Conservation (phyloP, 1,140 invertebrate genomes). For the Drosophila fuyamai region DNA sequence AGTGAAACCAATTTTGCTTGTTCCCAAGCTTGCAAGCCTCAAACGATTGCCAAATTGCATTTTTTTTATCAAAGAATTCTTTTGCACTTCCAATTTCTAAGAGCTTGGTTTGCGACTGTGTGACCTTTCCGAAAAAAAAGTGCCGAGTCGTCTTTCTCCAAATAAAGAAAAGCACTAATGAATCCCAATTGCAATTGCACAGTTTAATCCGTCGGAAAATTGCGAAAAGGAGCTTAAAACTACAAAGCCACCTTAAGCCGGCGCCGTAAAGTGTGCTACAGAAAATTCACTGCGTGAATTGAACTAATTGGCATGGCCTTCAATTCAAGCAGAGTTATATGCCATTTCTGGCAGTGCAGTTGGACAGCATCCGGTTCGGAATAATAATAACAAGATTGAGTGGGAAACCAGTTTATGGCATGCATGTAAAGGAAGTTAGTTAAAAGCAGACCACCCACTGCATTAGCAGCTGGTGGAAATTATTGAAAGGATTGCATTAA, state of each 20-base stretch:
- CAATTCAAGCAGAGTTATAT: constrained; percentile 25
- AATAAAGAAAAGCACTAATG: constrained; percentile 29
- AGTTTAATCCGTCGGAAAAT: constrained; percentile 32
- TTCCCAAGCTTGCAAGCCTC: constrained; percentile 20
- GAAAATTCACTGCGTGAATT: constrained; percentile 21
- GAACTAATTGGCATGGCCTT: constrained; percentile 45
- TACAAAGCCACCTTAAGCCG: constrained; percentile 7
- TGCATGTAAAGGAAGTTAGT: constrained; percentile 5
- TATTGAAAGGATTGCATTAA: constrained; percentile 48
- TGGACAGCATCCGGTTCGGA: constrained; percentile 5
- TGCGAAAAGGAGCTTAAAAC: not conserved
- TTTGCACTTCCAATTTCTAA: constrained; percentile 1
- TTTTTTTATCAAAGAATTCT: constrained; percentile 8
- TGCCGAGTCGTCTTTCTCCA: constrained; percentile 10
- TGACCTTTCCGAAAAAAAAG: constrained; percentile 26
- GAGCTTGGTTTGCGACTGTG: not conserved
- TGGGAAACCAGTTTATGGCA: constrained; percentile 13
- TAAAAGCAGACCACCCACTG: constrained; percentile 1
- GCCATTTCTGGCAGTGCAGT: constrained; percentile 28
- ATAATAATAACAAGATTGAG: constrained; percentile 34
- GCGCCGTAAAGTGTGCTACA: constrained; percentile 22
- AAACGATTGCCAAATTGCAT: constrained; percentile 32
- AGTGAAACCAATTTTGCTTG: constrained; percentile 8
- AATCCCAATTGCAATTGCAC: constrained; percentile 23
- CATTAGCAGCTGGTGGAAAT: constrained; percentile 29